Evolutionary conservation across 2,113 vertebrate species (phyloP).

Genomic region (Cynopterus brachyotis): DNA sequence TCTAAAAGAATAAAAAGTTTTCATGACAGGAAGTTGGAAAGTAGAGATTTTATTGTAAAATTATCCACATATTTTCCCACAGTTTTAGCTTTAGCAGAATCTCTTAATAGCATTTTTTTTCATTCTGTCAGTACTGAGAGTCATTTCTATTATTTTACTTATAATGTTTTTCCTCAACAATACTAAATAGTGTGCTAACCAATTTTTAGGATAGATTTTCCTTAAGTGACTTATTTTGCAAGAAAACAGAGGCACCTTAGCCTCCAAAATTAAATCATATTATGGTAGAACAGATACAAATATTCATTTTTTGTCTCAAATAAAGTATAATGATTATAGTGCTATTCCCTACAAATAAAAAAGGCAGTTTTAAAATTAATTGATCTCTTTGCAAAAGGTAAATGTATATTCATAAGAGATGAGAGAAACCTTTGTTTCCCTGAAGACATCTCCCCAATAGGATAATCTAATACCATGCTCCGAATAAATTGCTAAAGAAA

Average conservation of each 20-base stretch:
- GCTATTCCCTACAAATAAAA: slow-evolving; percentile 60
- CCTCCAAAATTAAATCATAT: slow-evolving; percentile 76
- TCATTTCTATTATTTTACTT: slow-evolving; percentile 55
- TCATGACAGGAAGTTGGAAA: slow-evolving; percentile 5
- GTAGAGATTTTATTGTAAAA: slow-evolving; percentile 28
- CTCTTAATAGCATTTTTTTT: slow-evolving; percentile 62
- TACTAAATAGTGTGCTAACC: slow-evolving; percentile 66
- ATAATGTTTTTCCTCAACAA: slow-evolving; percentile 52
- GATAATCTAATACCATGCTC: neutral
- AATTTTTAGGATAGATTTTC: slow-evolving; percentile 80
- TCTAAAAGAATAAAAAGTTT: slow-evolving; percentile 27
- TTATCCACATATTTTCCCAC: neutral
- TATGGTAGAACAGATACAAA: slow-evolving; percentile 76
- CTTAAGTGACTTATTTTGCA: slow-evolving; percentile 78
- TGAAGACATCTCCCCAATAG: neutral
- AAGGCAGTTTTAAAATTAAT: slow-evolving; percentile 57
- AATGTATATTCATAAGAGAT: slow-evolving; percentile 54
- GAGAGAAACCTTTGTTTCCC: neutral
- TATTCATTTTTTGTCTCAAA: slow-evolving; percentile 70
- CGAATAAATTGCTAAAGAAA: slow-evolving; percentile 16
- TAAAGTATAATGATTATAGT: slow-evolving; percentile 57
- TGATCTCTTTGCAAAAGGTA: slow-evolving; percentile 62
- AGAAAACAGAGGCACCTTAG: slow-evolving; percentile 78
- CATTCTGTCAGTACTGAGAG: slow-evolving; percentile 52
- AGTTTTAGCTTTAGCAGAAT: slow-evolving; percentile 46